Conservation (phyloP, 2,797 vertebrate genomes). For the Calcarius lapponicus region DNA sequence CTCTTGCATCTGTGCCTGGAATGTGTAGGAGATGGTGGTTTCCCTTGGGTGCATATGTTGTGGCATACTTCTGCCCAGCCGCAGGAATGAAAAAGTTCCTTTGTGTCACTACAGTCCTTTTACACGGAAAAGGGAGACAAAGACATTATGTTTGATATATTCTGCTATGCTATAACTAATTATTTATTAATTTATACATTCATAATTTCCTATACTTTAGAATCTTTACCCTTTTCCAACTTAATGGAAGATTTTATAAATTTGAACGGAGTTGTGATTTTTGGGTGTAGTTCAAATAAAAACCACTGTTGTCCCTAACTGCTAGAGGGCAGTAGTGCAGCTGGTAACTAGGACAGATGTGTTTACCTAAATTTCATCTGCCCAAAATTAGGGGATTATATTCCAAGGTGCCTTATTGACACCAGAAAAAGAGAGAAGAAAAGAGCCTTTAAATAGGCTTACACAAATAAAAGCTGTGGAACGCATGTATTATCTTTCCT, state of each 20-base stretch:
- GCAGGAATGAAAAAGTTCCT: background rate
- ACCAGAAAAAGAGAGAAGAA: background rate
- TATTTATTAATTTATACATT: background rate
- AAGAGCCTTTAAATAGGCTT: background rate
- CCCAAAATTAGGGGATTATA: background rate
- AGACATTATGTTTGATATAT: background rate
- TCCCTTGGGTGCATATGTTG: background rate
- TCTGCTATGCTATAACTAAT: background rate
- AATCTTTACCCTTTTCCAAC: background rate
- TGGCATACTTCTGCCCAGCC: background rate
- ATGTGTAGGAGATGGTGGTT: background rate
- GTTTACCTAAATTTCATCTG: background rate
- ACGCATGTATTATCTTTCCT: background rate
- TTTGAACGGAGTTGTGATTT: background rate
- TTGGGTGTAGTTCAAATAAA: background rate
- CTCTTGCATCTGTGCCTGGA: background rate
- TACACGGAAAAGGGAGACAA: background rate
- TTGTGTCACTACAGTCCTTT: background rate
- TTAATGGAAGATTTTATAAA: background rate
- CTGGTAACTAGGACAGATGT: background rate
- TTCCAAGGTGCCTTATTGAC: background rate
- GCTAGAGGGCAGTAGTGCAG: background rate
- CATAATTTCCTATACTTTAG: background rate
- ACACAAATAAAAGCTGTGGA: background rate
- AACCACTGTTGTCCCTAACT: background rate